phyloP scores from a whole-genome alignment of 2,113 vertebrate species.

The Canis aureus region DNA sequence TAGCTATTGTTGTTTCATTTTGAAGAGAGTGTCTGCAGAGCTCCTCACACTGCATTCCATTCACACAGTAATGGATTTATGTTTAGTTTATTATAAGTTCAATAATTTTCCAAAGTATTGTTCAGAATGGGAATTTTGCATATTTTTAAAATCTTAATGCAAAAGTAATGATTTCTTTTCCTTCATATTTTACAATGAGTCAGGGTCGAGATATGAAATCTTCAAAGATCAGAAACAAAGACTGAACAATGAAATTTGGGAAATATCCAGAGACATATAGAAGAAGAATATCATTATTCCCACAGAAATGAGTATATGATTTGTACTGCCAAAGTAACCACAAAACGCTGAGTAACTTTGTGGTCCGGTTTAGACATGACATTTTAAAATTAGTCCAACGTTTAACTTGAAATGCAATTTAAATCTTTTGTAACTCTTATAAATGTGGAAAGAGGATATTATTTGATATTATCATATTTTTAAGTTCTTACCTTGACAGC shows the following conservation, averaged over 20 bases:
- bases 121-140: background rate
- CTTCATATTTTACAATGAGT: background rate
- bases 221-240: background rate
- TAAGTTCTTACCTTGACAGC: background rate
- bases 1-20: background rate
- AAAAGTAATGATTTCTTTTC: background rate
- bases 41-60: background rate
- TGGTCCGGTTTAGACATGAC: background rate
- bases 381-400: constrained; percentile 13
- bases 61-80: background rate
- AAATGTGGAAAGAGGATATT: background rate
- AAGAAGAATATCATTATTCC: background rate
- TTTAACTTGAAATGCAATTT: constrained; percentile 46
- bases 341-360: background rate
- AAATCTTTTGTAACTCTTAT: background rate
- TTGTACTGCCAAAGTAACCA: constrained; percentile 6
- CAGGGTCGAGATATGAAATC: background rate
- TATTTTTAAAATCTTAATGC: constrained; percentile 15
- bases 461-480: constrained; percentile 30
- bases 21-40: background rate
- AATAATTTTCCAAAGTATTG: background rate
- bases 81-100: background rate
- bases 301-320: background rate
- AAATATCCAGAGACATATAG: background rate
- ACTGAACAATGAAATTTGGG: background rate